These are phyloP conservation scores for Intellagama lesueurii DNA, from an alignment of 2,797 vertebrate genomes.

Conservation along the genomic window DNA sequence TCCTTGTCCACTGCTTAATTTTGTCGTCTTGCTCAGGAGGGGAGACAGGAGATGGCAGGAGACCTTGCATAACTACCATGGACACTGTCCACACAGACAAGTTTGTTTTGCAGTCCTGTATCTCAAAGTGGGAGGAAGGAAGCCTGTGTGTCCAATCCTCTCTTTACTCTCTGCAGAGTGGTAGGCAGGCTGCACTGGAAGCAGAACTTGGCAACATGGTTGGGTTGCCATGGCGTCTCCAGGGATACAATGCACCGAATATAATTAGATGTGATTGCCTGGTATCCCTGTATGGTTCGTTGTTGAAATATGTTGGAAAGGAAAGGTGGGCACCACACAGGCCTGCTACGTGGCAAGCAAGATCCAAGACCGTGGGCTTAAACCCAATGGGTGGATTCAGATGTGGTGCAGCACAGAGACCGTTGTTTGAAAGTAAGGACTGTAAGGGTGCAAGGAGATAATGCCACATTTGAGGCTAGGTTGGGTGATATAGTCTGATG, in stretches of 20 bases:
- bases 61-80: not conserved
- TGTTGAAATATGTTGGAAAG: not conserved
- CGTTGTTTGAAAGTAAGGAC: not conserved
- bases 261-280: constrained; percentile 86
- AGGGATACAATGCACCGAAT: constrained; percentile 83
- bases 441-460: not conserved
- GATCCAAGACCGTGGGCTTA: too few species aligned
- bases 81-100: not conserved
- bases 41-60: not conserved
- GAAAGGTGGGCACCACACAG: constrained; percentile 2
- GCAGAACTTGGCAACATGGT: constrained; percentile 77
- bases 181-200: constrained; percentile 4
- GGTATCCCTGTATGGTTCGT: constrained; percentile 62
- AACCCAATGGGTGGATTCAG: too few species aligned
- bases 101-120: not conserved
- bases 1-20: too few species aligned
- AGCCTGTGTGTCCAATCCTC: not conserved
- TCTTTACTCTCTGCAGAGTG: not conserved
- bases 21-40: too few species aligned
- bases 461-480: not conserved
- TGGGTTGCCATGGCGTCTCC: constrained; percentile 94
- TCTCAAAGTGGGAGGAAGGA: not conserved
- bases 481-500: not conserved
- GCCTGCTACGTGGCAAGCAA: too few species aligned
- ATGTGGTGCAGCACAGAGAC: too few species aligned